Percentiles rank a stretch among this genome's conserved stretches.
phyloP scores from a whole-genome alignment of 2,797 vertebrate genomes.

The Catamblyrhynchus diadema region DNA sequence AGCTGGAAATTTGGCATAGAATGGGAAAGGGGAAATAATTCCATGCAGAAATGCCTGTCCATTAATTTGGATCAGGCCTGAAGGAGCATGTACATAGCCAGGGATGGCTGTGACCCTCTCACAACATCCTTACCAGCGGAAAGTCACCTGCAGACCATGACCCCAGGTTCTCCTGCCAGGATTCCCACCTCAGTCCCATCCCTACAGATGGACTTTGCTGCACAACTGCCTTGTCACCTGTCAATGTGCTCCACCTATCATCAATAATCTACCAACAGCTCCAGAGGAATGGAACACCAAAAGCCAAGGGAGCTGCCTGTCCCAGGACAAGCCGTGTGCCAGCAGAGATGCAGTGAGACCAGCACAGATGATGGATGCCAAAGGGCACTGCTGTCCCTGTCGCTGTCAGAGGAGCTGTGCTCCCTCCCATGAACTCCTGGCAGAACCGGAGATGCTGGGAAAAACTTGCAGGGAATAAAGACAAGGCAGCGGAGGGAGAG shows the following conservation, averaged over 20 bases:
- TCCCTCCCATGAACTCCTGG: background rate
- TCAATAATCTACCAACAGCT: background rate
- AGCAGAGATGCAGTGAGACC: background rate
- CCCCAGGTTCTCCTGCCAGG: rapidly evolving
- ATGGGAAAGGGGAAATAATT: background rate
- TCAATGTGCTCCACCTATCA: background rate
- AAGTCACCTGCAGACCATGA: background rate
- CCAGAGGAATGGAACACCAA: background rate
- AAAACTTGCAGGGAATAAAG: background rate
- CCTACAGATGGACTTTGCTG: rapidly evolving
- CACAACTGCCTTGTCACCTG: background rate
- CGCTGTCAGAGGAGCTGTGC: rapidly evolving
- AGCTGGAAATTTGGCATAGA: rapidly evolving
- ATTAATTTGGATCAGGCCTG: rapidly evolving
- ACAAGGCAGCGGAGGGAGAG: rapidly evolving
- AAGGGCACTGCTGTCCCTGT: background rate
- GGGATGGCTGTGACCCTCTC: rapidly evolving
- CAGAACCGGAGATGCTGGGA: background rate
- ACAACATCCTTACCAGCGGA: rapidly evolving
- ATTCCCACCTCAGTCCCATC: rapidly evolving
- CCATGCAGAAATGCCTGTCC: rapidly evolving
- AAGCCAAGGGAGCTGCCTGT: background rate
- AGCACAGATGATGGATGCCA: rapidly evolving
- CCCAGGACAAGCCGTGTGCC: rapidly evolving
- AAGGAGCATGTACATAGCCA: rapidly evolving